Evolutionary conservation across 2,888 invertebrate species (phyloP).

Genomic region (Actias luna): DNA sequence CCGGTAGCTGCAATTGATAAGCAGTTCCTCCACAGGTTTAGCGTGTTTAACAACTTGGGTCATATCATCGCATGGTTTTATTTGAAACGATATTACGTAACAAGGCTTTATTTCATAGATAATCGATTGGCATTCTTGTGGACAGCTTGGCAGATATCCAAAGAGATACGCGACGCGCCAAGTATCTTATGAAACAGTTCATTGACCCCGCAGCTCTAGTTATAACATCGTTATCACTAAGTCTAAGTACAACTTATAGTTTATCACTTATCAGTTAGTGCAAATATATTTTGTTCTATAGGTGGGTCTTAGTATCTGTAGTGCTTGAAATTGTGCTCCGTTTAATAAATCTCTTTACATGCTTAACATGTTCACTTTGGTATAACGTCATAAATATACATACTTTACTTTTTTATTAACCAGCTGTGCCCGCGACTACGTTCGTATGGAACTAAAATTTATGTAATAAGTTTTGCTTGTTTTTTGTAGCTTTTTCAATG

Average conservation of each 20-base stretch:
- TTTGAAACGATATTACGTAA: not conserved
- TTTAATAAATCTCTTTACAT: not conserved
- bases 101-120: constrained; percentile 2
- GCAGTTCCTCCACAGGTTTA: no score
- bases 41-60: no score
- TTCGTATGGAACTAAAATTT: no score
- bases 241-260: constrained; percentile 1
- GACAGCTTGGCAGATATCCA: constrained; percentile 42
- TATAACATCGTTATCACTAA: constrained; percentile 3
- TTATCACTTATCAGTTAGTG: constrained; percentile 1
- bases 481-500: no score
- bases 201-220: constrained; percentile 13
- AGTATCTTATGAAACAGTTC: constrained; percentile 15
- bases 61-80: not conserved
- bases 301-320: not conserved
- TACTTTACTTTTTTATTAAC: no score
- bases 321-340: not conserved
- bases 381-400: no score
- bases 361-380: no score
- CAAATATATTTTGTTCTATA: constrained; percentile 6
- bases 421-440: no score
- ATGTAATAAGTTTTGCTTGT: no score
- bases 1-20: no score
- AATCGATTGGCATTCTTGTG: constrained; percentile 26
- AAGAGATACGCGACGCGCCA: constrained; percentile 25